A percentile compares a stretch with the other conserved stretches of the same genome.
These are phyloP conservation scores for Orthonevra nobilis DNA, from an alignment of 2,888 invertebrate species.

Conservation along the genomic window DNA sequence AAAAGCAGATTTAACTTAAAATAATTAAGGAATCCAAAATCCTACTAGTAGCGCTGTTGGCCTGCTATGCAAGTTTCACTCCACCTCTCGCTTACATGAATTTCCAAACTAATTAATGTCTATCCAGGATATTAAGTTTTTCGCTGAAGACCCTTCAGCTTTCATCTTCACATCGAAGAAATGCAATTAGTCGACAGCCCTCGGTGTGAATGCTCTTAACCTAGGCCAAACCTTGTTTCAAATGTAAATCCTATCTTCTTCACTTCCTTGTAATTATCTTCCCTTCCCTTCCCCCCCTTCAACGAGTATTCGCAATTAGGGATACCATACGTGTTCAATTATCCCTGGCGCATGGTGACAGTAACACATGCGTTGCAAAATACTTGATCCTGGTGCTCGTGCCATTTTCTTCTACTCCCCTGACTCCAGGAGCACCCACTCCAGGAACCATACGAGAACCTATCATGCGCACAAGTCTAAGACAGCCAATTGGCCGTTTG, in stretches of 20 bases:
- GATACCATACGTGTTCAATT: conserved; percentile 52
- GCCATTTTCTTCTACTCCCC: conserved; percentile 19
- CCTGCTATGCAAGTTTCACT: too few relatives aligned
- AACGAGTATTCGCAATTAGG: conserved; percentile 45
- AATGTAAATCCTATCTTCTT: conserved; percentile 14
- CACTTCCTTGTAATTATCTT: conserved; percentile 36
- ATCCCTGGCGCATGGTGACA: conserved; percentile 21
- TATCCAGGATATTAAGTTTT: conserved; percentile 56
- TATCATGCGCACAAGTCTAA: conserved; percentile 30
- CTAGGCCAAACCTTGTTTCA: neutral
- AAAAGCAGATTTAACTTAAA: too few relatives aligned
- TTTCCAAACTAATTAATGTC: conserved; percentile 51
- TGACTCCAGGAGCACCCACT: conserved; percentile 18
- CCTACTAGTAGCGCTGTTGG: too few relatives aligned
- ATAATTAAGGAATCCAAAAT: too few relatives aligned
- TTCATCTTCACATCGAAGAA: conserved; percentile 50
- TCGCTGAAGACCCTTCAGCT: conserved; percentile 56
- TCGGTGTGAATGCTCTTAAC: conserved; percentile 6
- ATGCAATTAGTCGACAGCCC: conserved; percentile 48
- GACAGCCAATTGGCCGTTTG: conserved; percentile 32
- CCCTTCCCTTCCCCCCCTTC: neutral
- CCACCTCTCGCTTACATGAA: neutral
- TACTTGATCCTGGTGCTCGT: conserved; percentile 53
- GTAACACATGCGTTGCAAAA: conserved; percentile 43
- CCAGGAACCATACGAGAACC: conserved; percentile 34